Evolutionary conservation across 2,797 vertebrate species (phyloP).

Genomic region (Tenualosa thibaudeaui): DNA sequence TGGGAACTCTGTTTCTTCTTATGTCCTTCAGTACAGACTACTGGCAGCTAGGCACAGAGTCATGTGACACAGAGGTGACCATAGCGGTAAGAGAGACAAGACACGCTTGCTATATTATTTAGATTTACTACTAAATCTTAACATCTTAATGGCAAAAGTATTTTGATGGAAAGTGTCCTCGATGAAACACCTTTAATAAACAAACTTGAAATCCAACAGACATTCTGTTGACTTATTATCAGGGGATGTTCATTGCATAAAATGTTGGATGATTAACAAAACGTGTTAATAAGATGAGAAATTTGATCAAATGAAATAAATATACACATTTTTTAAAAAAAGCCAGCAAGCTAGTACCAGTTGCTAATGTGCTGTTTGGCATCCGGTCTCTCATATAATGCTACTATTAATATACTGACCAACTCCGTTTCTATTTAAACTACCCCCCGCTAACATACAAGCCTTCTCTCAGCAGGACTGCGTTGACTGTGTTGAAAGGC

Average conservation of each 20-base stretch:
- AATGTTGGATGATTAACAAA: no score
- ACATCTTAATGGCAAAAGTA: background rate
- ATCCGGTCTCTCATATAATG: background rate
- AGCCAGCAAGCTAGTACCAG: no score
- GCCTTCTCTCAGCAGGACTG: background rate
- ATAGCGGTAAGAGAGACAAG: constrained; percentile 35
- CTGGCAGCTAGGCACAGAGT: constrained; percentile 87
- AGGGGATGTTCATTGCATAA: no score
- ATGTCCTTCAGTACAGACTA: constrained; percentile 87
- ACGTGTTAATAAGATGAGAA: no score
- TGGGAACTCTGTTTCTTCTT: constrained; percentile 78
- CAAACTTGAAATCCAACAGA: background rate
- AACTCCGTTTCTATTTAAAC: background rate
- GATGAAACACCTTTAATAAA: background rate
- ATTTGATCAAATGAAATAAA: no score
- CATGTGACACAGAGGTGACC: constrained; percentile 57
- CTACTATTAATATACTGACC: background rate
- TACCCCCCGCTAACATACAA: background rate
- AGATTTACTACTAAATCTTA: no score
- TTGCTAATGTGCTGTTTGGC: background rate
- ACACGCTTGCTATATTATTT: background rate
- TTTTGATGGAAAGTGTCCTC: no score
- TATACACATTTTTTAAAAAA: no score
- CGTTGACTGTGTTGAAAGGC: background rate
- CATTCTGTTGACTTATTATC: background rate